Base-by-base conservation (phyloP, 2,888 invertebrate genomes). In the Crepidodera aurea region DNA sequence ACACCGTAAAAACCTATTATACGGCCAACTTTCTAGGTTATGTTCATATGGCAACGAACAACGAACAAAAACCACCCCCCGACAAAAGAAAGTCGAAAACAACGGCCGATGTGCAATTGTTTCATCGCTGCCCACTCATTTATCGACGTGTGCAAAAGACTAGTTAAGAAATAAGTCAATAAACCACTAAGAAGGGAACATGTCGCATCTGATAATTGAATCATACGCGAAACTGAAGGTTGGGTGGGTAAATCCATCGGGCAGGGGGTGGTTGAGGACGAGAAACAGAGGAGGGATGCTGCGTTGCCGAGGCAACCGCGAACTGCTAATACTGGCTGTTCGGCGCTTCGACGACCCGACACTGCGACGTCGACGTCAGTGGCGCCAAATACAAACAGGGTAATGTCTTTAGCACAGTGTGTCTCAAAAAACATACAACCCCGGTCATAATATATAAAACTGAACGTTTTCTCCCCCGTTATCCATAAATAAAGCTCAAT, bases 191-290 rank as follows among this genome's bases (percentile, higher is more conserved):
- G 71, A 73, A 71, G 76, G 70, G 78, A 78, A 77, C 77, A 77
- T 79, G 79, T 79, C 79, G 75, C 76, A 77, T 63, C 54, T 55
- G 58, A 51, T 80, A 80, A 80, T 80, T 79, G 79, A 80, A 80
- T 80, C 79, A 79, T 77, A 65, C 67, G 60, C 57, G 60, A 66
- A 61, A 69, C 70, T 70, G 71, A 73, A 59, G 42, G 42, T 32
- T 42, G 67, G 69, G 69, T n/a, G 69, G 70, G 66, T 70, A 40
- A 53, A 54, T 54, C 54, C 39, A 60, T 44, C 34, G 56, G 48
- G 10, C n/a, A 29, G 68, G 68, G 69, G 66, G 71, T 65, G 64
- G 60, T 63, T 60, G 62, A 64, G 65, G 71, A 54, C 60, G 34
- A 50, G 66, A 48, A 37, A 40, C 29, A 27, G 56, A 59, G 68